Base-by-base conservation (phyloP, 2,797 vertebrate genomes). In the Psittacula derbiana region DNA sequence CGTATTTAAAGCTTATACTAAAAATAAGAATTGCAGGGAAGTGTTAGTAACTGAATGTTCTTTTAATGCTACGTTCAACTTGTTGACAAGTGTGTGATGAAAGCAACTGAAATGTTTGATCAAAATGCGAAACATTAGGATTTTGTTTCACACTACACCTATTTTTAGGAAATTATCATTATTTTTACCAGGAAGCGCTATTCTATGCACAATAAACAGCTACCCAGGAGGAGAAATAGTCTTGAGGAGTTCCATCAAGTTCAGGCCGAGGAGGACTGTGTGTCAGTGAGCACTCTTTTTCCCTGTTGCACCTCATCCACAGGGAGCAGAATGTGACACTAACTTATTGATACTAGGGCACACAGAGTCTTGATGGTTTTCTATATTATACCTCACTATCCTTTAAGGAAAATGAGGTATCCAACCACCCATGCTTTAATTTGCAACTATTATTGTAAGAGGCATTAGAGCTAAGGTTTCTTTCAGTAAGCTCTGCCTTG, bases 291-390 rank as follows among this genome's bases (percentile, higher is more conserved):
- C 28, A 25, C 23, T 82, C 16, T 55, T 9, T 31, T 36, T 80
- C 33, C 53, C 12, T 0, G 0, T 88, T 13, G 11, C 2, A 5
- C 38, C 14, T 90, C 4, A 3, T 36, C 36, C 30, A 23, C 21
- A 25, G 53, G 13, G 28, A 53, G 21, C 2, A 6, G 14, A 30
- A 47, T 40, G 10, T 75, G 43, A 31, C 11, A 11, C 24, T 83
- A 0, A 0, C 19, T 61, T 36, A 12, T 0, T 84, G 43, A 57
- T 16, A n/a, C 6, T 33, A 72, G 46, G 24, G 23, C 53, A 88
- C 33, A 36, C 13, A 44, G 38, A 28, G 4, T 58, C 41, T 52
- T 30, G 8, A 11, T 81, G 38, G 6, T n/a, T 92, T 94, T 84
- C 36, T 53, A 1, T 47, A 41, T 78, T 70, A 50, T 33, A 10